Base-by-base conservation (phyloP, 2,888 invertebrate genomes). In the Leptinotarsa peninsularis region DNA sequence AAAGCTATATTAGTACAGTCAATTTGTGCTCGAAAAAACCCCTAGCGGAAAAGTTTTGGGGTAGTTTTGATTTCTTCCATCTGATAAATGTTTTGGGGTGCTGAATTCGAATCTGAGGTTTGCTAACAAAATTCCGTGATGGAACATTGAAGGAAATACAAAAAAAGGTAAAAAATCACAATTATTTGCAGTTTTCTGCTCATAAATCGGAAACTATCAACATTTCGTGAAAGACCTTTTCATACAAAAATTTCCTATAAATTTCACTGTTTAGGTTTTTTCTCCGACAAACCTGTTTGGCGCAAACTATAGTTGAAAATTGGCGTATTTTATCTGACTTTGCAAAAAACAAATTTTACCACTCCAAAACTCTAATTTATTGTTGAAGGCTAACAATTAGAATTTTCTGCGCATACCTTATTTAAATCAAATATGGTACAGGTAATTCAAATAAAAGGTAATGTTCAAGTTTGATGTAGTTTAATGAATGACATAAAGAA, bases 181-280 rank as follows among this genome's bases (percentile, higher is more conserved):
- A 14, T 66, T 63, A 70, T 43, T 27, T 4, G 49, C 18, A 21
- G 21, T 66, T 74, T 56, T 27, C 23, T n/a, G 49, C 27, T 27
- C 27, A 15, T 23, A 4, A 60, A 4, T 60, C 23, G 15, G 15
- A 23, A 27, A 60, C 4, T 60, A 13, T 23, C 14, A 60, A 18
- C 18, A 21, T 56, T 56, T 18, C 3, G 18, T 56, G 18, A 56
- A 60, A 43, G 58, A 52, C 49, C 14, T 33, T 5, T 17, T 4
- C 13, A 23, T 7, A 43, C 15, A 66, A 66, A 33, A 49, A 66
- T 27, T 66, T n/a, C 3, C 49, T 66, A 66, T 4, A 66, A 66
- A 66, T 66, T 33, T 21, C 0, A 67, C 18, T 21, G 0, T 27
- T 27, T 5, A 27, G n/a, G 15, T 33, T 68, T 33, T 27, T 60